A percentile compares a stretch with the other conserved stretches of the same genome.
Evolutionary conservation across 2,888 invertebrate species (phyloP).

Genomic region (Yponomeuta evonymella): DNA sequence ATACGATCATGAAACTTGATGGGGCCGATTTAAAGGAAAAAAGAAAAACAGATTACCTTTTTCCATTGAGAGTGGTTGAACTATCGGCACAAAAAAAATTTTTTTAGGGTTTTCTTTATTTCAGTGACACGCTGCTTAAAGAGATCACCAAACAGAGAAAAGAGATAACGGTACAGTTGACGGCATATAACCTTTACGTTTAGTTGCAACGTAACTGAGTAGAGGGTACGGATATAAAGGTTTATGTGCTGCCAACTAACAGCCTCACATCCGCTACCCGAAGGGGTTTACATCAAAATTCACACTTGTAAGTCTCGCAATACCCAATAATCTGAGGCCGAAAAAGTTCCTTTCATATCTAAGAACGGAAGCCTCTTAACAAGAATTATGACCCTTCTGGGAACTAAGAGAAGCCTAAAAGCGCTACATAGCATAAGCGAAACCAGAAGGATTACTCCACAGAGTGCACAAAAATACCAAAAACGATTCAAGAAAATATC

Average conservation of each 20-base stretch:
- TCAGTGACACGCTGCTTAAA: too few species aligned
- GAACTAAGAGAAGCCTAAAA: not conserved
- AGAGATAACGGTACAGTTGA: too few species aligned
- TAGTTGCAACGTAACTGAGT: too few species aligned
- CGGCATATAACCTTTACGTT: too few species aligned
- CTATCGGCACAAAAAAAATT: too few species aligned
- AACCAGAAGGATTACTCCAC: not conserved
- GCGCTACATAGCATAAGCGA: not conserved
- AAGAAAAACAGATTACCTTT: too few species aligned
- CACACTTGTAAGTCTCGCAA: not conserved
- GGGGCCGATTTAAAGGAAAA: too few species aligned
- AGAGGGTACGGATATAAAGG: too few species aligned
- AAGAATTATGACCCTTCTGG: constrained; percentile 2
- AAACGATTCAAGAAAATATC: not conserved
- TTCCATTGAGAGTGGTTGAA: too few species aligned
- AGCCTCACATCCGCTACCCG: not conserved
- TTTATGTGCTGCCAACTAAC: not conserved
- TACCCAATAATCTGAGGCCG: not conserved
- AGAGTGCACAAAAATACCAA: not conserved
- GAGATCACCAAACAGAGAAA: too few species aligned
- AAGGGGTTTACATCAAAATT: not conserved
- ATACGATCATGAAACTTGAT: too few species aligned
- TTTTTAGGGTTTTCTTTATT: too few species aligned
- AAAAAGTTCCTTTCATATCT: not conserved
- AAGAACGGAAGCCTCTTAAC: constrained; percentile 9